Percentiles rank a stretch among this genome's conserved stretches.
These are phyloP conservation scores for Amphiprion percula DNA, from an alignment of 2,113 vertebrate genomes.

Conservation along the genomic window DNA sequence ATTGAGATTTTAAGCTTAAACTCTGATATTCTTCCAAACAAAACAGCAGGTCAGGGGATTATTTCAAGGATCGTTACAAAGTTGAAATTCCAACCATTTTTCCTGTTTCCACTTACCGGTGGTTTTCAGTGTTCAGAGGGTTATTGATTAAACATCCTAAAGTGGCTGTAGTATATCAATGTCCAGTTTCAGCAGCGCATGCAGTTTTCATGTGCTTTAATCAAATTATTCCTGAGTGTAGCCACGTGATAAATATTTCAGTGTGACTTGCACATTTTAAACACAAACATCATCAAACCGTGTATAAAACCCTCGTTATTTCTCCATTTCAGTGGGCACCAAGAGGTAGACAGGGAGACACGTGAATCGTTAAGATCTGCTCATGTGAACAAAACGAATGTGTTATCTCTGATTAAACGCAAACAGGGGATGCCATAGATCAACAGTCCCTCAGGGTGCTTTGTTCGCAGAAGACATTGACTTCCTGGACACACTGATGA, in stretches of 20 bases:
- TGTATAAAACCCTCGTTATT: neutral
- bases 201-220: neutral
- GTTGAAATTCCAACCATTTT: no score
- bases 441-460: constrained; percentile 30
- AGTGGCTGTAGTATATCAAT: neutral
- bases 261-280: neutral
- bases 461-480: constrained; percentile 44
- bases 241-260: neutral
- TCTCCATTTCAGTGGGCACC: neutral
- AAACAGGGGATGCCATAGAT: constrained; percentile 52
- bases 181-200: no score
- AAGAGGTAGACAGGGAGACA: neutral
- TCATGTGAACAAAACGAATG: constrained; percentile 44
- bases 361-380: constrained; percentile 10
- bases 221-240: neutral
- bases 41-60: no score
- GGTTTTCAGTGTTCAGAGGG: no score
- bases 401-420: constrained; percentile 59
- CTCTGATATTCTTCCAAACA: no score
- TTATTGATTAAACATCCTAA: neutral
- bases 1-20: no score
- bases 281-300: neutral
- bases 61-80: no score
- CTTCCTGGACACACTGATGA: constrained; percentile 64
- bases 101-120: no score